Percentiles rank a stretch among this genome's conserved stretches.
Evolutionary conservation across 2,888 invertebrate species (phyloP).

Genomic region (Meta bourneti): DNA sequence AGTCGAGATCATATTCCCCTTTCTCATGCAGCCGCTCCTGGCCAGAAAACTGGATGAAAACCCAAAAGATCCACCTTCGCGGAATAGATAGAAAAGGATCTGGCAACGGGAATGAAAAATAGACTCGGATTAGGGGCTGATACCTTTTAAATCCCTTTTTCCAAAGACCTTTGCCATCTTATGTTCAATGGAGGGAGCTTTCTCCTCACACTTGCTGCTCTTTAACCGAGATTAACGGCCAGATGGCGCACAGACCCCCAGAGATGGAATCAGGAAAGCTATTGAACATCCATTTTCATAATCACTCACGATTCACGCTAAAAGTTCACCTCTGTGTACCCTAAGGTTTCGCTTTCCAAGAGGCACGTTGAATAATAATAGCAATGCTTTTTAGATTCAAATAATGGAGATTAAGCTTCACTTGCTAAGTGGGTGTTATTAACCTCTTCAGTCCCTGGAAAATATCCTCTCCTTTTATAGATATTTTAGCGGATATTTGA

Average conservation of each 20-base stretch:
- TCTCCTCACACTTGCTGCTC: conserved; percentile 3
- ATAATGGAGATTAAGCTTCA: too few species aligned
- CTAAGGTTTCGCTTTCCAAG: too few species aligned
- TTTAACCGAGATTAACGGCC: conserved; percentile 39
- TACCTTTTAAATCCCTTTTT: conserved; percentile 56
- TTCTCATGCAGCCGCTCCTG: not conserved
- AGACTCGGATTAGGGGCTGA: conserved; percentile 37
- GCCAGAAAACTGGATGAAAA: conserved; percentile 25
- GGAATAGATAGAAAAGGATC: conserved; percentile 4
- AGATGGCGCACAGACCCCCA: not conserved
- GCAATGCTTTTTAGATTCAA: too few species aligned
- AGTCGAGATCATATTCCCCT: not conserved
- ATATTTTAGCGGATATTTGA: too few species aligned
- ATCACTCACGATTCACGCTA: too few species aligned
- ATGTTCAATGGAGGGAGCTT: not conserved
- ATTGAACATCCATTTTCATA: not conserved
- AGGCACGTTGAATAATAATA: too few species aligned
- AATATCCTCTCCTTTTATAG: too few species aligned
- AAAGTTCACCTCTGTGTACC: too few species aligned
- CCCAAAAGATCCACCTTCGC: not conserved
- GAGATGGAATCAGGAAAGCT: not conserved
- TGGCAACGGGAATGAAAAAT: conserved; percentile 44
- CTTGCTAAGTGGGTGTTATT: too few species aligned
- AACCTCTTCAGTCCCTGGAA: too few species aligned
- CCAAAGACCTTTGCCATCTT: conserved; percentile 10